Conservation (phyloP, 2,113 vertebrate genomes). For the Microcebus murinus region DNA sequence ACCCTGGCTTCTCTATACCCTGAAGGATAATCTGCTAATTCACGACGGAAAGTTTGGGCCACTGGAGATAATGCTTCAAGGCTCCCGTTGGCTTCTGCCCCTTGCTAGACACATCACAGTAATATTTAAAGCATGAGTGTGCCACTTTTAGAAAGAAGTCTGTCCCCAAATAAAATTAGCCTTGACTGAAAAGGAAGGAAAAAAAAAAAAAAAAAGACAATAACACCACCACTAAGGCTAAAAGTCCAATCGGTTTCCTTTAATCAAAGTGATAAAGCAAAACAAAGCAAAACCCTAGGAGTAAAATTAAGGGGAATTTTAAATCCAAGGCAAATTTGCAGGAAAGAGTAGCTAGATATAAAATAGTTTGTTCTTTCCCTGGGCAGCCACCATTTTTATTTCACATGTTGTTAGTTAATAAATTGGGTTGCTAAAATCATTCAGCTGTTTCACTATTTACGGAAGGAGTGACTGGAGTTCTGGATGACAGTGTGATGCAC, state of each 20-base stretch:
- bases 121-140: neutral
- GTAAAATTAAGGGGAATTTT: slow-evolving; percentile 2
- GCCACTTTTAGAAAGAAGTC: neutral
- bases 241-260: neutral
- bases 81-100: neutral
- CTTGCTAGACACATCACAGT: neutral
- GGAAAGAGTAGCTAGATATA: neutral
- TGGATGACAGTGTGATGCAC: neutral
- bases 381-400: neutral
- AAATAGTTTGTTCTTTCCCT: neutral
- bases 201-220: neutral
- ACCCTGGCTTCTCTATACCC: neutral
- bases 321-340: neutral
- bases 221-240: neutral
- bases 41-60: neutral
- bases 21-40: neutral
- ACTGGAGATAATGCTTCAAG: neutral
- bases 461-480: neutral
- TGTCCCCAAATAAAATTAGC: slow-evolving; percentile 11
- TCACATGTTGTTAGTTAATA: neutral
- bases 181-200: neutral
- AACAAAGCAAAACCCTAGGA: neutral
- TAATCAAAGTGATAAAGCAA: neutral
- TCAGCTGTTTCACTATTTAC: neutral
- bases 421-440: neutral